Base-by-base conservation (phyloP, 2,113 vertebrate genomes). In the Platycercus adscitus region DNA sequence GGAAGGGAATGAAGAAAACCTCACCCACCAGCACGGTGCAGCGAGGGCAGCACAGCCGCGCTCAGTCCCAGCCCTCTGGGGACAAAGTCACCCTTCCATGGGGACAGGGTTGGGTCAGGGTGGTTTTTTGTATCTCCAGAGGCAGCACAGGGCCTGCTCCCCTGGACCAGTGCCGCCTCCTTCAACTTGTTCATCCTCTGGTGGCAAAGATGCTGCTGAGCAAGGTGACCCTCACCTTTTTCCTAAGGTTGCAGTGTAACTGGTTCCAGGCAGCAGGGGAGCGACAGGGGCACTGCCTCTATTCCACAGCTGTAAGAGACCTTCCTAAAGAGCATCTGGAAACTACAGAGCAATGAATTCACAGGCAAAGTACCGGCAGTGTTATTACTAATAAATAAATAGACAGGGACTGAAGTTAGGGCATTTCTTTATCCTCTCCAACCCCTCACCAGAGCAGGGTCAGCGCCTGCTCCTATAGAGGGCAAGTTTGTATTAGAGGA, bases 331-430 rank as follows among this genome's bases (percentile, higher is more conserved):
- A 41, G 47, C 73, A 43, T 18, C 73, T 55, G 79, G 52, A 13
- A 25, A n/a, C 35, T 1, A 31, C 49, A 13, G 69, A 43, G 81
- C 73, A 24, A 35, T 16, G 1, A 14, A 8, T 25, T 3, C 49
- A 0, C 3, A 1, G 4, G 4, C 15, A 2, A 20, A 11, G n/a
- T 4, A 56, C 7, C 60, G 65, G 39, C 69, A 55, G 46, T 8
- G 17, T 16, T 50, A 39, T 7, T 35, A 17, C 44, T 20, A 31
- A 6, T 1, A 5, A 20, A 35, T 2, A 46, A 47, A 50, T 14
- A 11, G 6, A 26, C 56, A 35, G 3, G 3, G 4, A 3, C 52
- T 33, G 66, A 44, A 46, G 20, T 20, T 10, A 28, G 86, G 61
- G 60, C 68, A 23, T 6, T 58, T 16, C 33, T 35, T n/a, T 2